A percentile compares a stretch with the other conserved stretches of the same genome.
phyloP scores from a whole-genome alignment of 2,797 vertebrate genomes.

The Anguilla megastoma region DNA sequence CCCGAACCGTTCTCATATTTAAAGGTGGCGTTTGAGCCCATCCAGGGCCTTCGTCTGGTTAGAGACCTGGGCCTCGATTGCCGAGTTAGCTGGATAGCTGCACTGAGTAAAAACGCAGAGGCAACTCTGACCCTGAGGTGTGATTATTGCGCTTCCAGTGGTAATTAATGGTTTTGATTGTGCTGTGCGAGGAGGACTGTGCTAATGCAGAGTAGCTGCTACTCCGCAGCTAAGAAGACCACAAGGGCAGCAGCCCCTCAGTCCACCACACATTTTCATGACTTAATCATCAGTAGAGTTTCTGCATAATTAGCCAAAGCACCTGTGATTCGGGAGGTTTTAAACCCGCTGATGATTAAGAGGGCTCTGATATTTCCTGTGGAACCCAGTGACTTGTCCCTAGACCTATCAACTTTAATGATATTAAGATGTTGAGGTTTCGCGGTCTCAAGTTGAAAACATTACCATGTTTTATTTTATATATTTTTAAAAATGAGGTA shows the following conservation, averaged over 20 bases:
- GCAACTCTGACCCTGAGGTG: not conserved
- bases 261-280: constrained; percentile 11
- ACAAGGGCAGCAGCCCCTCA: not conserved
- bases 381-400: not conserved
- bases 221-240: not conserved
- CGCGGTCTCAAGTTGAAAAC: not conserved
- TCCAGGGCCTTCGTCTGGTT: no score
- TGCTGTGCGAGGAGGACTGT: not conserved
- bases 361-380: not conserved
- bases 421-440: not conserved
- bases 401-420: not conserved
- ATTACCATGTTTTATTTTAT: no score
- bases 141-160: not conserved
- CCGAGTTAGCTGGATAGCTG: no score
- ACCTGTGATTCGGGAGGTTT: constrained; percentile 22
- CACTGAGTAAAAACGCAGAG: not conserved
- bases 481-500: no score
- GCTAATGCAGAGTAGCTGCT: not conserved
- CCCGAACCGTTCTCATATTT: no score
- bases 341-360: constrained; percentile 20
- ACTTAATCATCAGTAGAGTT: constrained; percentile 17
- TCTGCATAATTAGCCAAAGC: constrained; percentile 27
- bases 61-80: no score
- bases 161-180: not conserved
- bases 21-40: no score